Conservation (phyloP, 2,113 vertebrate species). For the Speoplatyrhinus poulsoni region DNA sequence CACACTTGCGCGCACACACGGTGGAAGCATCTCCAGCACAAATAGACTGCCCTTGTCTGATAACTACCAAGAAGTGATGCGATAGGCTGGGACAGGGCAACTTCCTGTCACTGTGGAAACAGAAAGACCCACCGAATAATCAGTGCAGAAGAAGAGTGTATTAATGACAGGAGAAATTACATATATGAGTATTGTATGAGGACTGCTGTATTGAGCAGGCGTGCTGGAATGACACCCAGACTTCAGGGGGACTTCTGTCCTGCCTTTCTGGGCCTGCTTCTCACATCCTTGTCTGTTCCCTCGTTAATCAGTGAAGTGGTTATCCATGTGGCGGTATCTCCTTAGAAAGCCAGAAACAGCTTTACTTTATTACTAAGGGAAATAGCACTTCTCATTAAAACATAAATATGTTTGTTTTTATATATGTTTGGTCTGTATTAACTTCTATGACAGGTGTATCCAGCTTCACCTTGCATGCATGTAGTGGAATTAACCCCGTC, state of each 20-base stretch:
- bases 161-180: too few relatives aligned
- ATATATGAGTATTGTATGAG: too few relatives aligned
- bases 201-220: too few relatives aligned
- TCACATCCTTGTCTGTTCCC: not conserved
- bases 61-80: slow-evolving; percentile 66
- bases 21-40: slow-evolving; percentile 60
- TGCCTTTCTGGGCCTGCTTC: too few relatives aligned
- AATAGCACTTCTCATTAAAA: not conserved
- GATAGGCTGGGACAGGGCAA: slow-evolving; percentile 46
- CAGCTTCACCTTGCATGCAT: too few relatives aligned
- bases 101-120: slow-evolving; percentile 71
- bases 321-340: slow-evolving; percentile 38
- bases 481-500: too few relatives aligned
- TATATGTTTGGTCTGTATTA: too few relatives aligned
- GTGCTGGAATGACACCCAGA: slow-evolving; percentile 9
- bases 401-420: too few relatives aligned
- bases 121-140: slow-evolving; percentile 44
- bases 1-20: slow-evolving; percentile 1
- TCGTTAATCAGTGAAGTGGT: slow-evolving; percentile 36
- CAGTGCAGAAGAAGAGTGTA: not conserved
- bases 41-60: slow-evolving; percentile 58
- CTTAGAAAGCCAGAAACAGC: not conserved
- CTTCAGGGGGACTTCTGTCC: not conserved
- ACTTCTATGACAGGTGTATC: not conserved
- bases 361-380: not conserved